Conservation (phyloP, 2,797 vertebrate genomes). For the Microctenopoma stevenorrisi region DNA sequence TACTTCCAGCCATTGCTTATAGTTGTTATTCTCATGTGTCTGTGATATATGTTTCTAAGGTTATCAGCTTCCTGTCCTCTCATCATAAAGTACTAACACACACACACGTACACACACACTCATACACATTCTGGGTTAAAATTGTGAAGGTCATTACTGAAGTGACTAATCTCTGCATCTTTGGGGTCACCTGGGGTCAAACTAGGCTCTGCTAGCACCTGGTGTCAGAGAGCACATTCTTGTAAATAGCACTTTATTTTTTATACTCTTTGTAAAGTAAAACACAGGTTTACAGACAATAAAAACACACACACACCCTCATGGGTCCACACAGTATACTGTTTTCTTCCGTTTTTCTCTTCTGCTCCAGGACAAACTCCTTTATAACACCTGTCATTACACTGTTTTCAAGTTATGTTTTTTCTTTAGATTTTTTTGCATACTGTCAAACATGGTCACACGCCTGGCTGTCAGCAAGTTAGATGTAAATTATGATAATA, state of each 20-base stretch:
- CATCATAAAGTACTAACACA: not conserved
- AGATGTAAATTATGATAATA: conserved; percentile 56
- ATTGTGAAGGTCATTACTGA: conserved; percentile 62
- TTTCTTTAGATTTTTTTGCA: conserved; percentile 14
- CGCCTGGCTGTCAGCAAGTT: conserved; percentile 68
- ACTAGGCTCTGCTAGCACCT: conserved; percentile 48
- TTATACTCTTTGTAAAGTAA: conserved; percentile 2
- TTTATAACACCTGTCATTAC: conserved; percentile 12
- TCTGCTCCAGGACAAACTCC: not conserved
- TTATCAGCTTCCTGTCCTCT: not conserved
- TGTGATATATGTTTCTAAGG: not conserved
- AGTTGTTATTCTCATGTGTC: not conserved
- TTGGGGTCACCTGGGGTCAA: conserved; percentile 52
- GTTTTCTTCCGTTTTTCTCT: not conserved
- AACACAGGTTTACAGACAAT: conserved; percentile 4
- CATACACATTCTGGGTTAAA: not conserved
- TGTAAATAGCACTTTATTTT: conserved; percentile 22
- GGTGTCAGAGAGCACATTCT: conserved; percentile 24
- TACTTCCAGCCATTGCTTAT: not conserved
- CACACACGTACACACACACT: conserved; percentile 1
- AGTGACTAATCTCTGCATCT: conserved; percentile 57
- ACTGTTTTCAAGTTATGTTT: conserved; percentile 12
- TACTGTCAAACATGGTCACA: conserved; percentile 30
- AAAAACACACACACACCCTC: not conserved
- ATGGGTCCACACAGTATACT: not conserved